Evolutionary conservation across 1,140 invertebrate genomes (phyloP), one percentile per base, ranked within the genome.

Genomic region (Caenorhabditis briggsae): DNA sequence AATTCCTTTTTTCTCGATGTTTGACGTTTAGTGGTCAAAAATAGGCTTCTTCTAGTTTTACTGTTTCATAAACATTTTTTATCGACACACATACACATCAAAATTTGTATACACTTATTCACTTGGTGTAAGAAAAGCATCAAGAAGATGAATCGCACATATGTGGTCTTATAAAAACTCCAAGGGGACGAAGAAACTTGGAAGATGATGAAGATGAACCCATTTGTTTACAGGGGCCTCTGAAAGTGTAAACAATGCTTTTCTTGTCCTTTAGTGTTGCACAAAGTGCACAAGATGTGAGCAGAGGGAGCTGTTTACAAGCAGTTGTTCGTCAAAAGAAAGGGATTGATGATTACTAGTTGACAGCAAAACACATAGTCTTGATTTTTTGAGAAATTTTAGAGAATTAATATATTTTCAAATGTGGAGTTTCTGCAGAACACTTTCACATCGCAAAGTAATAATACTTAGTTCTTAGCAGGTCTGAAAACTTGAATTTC

Each of bases 1-100:
- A 33, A 33, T 33, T 50, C 5, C 20, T 53, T 78, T 46, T n/a
- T 78, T 41, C 18, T 25, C 8, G 70, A 78, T 78, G 70, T 78
- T 78, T 78, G 70, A n/a, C 41, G 70, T 78, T 12, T 12, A 41
- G 46, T 78, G 46, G 20, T 78, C 6, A 11, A 50, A 50, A 78
- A 23, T 46, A 53, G 70, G 50, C n/a, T 2, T 46, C 70, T 50
- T 78, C 9, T 33, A 33, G 33, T 78, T 78, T 78, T 78, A 53
- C 70, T 78, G 70, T 78, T 78, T 78, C 70, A 78, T 78, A 78
- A 78, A 78, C 70, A 78, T 78, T 78, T 46, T 50, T 78, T 46
- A 78, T 78, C 46, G 33, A 33, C 33, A 33, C 33, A 33, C 70
- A 78, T 46, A 18, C 70, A 25, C 46, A 78, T 78, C 70, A 53